phyloP scores from a whole-genome alignment of 1,140 invertebrate genomes.

The Hycleus cichorii region DNA sequence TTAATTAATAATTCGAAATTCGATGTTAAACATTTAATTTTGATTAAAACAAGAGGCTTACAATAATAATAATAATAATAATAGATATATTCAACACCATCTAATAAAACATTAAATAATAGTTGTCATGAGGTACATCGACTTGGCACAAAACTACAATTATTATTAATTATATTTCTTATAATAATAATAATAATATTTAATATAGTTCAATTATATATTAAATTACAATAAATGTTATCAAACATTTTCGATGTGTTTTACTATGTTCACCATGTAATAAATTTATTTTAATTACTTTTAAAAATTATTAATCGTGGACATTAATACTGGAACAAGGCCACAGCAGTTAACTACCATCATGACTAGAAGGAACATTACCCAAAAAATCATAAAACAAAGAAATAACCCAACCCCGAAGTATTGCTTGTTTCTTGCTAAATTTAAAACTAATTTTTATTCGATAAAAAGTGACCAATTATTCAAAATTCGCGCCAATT shows the following conservation, averaged over 20 bases:
- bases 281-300: slow-evolving; percentile 5
- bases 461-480: no score
- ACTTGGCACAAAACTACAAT: slow-evolving; percentile 32
- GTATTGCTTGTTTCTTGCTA: background rate
- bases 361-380: slow-evolving; percentile 27
- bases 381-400: background rate
- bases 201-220: slow-evolving; percentile 26
- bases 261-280: background rate
- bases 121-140: slow-evolving; percentile 34
- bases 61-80: background rate
- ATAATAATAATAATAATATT: slow-evolving; percentile 15
- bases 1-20: slow-evolving; percentile 16
- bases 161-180: slow-evolving; percentile 16
- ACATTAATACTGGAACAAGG: slow-evolving; percentile 20
- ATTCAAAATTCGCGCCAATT: no score
- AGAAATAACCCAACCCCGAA: slow-evolving; percentile 8
- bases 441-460: no score
- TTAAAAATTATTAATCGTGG: slow-evolving; percentile 2
- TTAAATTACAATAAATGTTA: slow-evolving; percentile 22
- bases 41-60: slow-evolving; percentile 6
- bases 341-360: slow-evolving; percentile 13
- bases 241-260: slow-evolving; percentile 11
- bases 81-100: slow-evolving; percentile 12
- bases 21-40: slow-evolving; percentile 38
- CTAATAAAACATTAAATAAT: slow-evolving; percentile 12